phyloP scores from a whole-genome alignment of 1,140 invertebrate genomes.

The Drosophila trapezifrons region DNA sequence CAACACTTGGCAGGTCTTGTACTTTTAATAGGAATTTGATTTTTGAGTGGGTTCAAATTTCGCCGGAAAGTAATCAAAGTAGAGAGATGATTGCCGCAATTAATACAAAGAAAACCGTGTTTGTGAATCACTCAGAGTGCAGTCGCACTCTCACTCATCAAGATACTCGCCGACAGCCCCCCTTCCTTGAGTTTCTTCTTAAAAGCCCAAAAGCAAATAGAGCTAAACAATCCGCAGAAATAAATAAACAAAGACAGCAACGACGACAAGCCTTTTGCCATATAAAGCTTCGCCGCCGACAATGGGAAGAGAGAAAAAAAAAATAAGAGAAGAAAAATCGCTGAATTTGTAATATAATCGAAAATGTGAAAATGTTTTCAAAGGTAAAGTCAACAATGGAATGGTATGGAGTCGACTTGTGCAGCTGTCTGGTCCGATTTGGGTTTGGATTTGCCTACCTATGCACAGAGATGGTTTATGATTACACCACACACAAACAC shows the following conservation, averaged over 20 bases:
- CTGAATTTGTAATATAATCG: constrained; percentile 75
- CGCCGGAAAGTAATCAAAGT: constrained; percentile 24
- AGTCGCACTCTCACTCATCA: constrained; percentile 22
- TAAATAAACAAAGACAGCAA: constrained; percentile 67
- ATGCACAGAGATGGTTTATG: constrained; percentile 67
- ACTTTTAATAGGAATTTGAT: constrained; percentile 8
- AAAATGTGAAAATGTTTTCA: constrained; percentile 61
- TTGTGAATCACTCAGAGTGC: constrained; percentile 66
- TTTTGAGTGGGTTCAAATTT: constrained; percentile 18
- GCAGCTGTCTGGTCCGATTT: constrained; percentile 67
- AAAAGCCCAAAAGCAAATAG: constrained; percentile 70
- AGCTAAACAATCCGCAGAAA: constrained; percentile 67
- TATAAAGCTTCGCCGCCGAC: constrained; percentile 44
- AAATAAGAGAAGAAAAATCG: constrained; percentile 49
- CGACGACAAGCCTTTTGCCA: constrained; percentile 58
- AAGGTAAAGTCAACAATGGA: constrained; percentile 76
- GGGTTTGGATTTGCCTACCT: constrained; percentile 71
- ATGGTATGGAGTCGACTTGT: constrained; percentile 21
- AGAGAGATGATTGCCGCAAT: constrained; percentile 65
- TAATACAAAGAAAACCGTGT: constrained; percentile 62
- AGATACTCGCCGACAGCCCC: background rate
- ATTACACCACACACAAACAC: constrained; percentile 37
- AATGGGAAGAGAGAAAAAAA: background rate
- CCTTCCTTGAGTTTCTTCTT: constrained; percentile 25
- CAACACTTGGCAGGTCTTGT: constrained; percentile 17